Conservation (phyloP, 2,888 invertebrate genomes). For the Hedya salicella region DNA sequence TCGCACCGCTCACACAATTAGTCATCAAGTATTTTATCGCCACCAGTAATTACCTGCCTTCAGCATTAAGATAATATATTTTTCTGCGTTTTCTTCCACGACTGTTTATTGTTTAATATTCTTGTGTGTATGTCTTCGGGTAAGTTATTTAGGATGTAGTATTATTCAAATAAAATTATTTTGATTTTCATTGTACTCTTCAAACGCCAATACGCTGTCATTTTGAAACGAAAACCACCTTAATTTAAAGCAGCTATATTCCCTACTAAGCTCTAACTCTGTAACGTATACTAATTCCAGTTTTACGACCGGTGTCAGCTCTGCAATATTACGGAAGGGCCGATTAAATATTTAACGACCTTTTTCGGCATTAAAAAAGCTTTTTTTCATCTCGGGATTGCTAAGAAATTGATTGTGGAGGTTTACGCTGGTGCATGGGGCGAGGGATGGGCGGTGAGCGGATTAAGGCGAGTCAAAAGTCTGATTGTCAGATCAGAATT, state of each 20-base stretch:
- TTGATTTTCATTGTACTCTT: too few species aligned
- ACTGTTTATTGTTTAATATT: too few species aligned
- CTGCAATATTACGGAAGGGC: slow-evolving; percentile 35
- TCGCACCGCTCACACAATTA: too few species aligned
- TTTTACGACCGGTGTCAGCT: slow-evolving; percentile 49
- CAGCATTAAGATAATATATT: too few species aligned
- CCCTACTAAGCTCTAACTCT: not conserved
- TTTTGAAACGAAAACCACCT: not conserved
- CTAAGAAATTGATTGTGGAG: slow-evolving; percentile 39
- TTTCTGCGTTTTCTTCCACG: too few species aligned
- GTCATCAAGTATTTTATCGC: too few species aligned
- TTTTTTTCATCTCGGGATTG: slow-evolving; percentile 38
- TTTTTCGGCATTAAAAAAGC: slow-evolving; percentile 40
- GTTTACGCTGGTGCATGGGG: not conserved
- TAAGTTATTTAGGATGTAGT: too few species aligned
- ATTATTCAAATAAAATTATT: too few species aligned
- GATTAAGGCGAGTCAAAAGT: not conserved
- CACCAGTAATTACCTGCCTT: too few species aligned
- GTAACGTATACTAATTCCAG: slow-evolving; percentile 48
- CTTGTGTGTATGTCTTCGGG: too few species aligned
- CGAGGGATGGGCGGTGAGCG: slow-evolving; percentile 1
- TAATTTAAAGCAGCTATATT: not conserved
- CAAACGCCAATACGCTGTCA: too few species aligned
- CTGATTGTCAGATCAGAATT: too few species aligned
- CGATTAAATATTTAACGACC: slow-evolving; percentile 43